phyloP scores from a whole-genome alignment of 2,888 invertebrate genomes.

The Anthophora plumipes region DNA sequence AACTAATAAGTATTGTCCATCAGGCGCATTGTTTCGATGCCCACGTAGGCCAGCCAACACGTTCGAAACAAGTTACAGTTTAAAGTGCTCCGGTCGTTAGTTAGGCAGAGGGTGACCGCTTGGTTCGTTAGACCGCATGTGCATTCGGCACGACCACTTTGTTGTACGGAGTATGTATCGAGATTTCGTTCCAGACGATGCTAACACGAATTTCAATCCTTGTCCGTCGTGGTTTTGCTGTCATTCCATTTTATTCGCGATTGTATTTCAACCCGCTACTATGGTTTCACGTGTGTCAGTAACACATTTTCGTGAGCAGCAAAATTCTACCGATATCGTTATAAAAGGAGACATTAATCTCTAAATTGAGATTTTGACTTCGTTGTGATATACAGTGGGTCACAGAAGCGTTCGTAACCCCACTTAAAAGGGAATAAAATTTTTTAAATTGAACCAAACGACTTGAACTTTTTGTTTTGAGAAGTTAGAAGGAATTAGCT shows the following conservation, averaged over 20 bases:
- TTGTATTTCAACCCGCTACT: not conserved
- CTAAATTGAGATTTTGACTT: too few species aligned
- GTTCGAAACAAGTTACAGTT: conserved; percentile 73
- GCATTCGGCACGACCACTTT: conserved; percentile 9
- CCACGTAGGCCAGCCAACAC: conserved; percentile 74
- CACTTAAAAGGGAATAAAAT: too few species aligned
- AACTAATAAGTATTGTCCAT: conserved; percentile 80
- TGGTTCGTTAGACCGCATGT: conserved; percentile 55
- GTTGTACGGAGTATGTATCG: conserved; percentile 6
- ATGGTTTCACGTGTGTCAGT: too few species aligned
- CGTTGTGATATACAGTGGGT: too few species aligned
- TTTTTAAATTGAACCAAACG: too few species aligned
- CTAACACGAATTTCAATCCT: conserved; percentile 20
- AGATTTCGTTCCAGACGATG: conserved; percentile 23
- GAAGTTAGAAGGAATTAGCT: too few species aligned
- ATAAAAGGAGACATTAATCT: too few species aligned
- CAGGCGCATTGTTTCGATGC: conserved; percentile 78
- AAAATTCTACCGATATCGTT: too few species aligned
- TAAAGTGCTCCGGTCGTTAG: conserved; percentile 66
- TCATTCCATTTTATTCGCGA: not conserved
- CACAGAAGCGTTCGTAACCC: too few species aligned
- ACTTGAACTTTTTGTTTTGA: too few species aligned
- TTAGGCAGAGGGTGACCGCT: conserved; percentile 52
- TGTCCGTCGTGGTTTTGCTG: not conserved
- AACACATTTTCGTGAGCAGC: too few species aligned